Evolutionary conservation across 2,797 vertebrate genomes (phyloP), one percentile per base, ranked within the genome.

Genomic region (Aulostomus chinensis): DNA sequence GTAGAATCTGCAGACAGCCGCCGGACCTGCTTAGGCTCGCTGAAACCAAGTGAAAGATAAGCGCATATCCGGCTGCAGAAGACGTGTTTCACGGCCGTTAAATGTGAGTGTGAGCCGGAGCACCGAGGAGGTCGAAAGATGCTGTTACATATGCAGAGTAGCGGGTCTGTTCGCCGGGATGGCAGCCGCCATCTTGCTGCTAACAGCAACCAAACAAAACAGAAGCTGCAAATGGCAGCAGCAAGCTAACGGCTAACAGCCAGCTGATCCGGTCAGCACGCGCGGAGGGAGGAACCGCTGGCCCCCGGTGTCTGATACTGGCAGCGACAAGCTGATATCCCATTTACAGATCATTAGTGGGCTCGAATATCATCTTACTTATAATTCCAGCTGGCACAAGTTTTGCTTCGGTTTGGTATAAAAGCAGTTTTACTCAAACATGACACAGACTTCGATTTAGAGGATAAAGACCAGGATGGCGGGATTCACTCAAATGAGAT

Each of bases 161-260:
- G 77, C 62, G 51, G 55, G 76, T 84, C 85, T 74, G 70, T 73
- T 87, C 80, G 83, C 86, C 81, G 84, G 85, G 83, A 85, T 88
- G 91, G 88, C 83, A 89, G 91, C 91, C 92, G 92, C 93, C 93
- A 95, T 95, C 93, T 94, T 94, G 92, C 86, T 88, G 86, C 86
- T 78, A 83, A 70, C 56, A 55, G 68, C 74, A 67, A 85, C 73
- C 57, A 71, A 54, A 74, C 65, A 70, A 66, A 66, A 65, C 54
- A 52, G 24, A 57, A 60, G 57, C 38, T 13, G 71, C 42, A 80
- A 76, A 84, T 70, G 69, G 68, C 46, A 64, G 56, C 11, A 31
- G 31, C 32, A 30, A 0, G 81, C 76, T 81, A 80, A 24, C 64
- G 1, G 55, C 52, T 46, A 54, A 53, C 40, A 3, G 21, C 32